Base-by-base conservation (phyloP, 2,797 vertebrate species). In the Leuciscus waleckii region DNA sequence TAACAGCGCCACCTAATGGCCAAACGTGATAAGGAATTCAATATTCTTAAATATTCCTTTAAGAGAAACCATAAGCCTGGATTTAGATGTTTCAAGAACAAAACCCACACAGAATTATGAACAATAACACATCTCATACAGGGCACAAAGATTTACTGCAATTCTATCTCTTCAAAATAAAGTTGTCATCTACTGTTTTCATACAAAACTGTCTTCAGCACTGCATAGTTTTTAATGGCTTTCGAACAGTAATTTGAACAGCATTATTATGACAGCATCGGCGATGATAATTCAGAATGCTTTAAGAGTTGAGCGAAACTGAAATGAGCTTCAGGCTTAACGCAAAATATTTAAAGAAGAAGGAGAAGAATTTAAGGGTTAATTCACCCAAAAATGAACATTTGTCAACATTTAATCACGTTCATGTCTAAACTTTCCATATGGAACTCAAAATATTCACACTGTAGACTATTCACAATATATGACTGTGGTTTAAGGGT, bases 221-320 rank as follows among this genome's bases (percentile, higher is more conserved):
- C 74, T 89, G 86, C 86, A 90, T 87, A 90, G 86, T 71, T 86
- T 70, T 84, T 3, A 76, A 84, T 84, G 84, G 73, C 81, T 83
- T 80, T 85, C 10, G 67, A 35, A 79, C 51, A 83, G 51, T 71
- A 49, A 46, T 51, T 71, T 63, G 3, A 51, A 54, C 65, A 58
- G 21, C 51, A 46, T 73, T 61, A 46, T 80, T 29, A 46, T 46
- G 23, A 70, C 46, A 54, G 73, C 17, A 4, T 54, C 7, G n/a
- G 21, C 1, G 35, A 54, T 7, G 77, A 46, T 21, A 1, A 80
- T 69, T 51, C 19, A 23, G 46, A 58, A n/a, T 56, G 19, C 21
- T 49, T 39, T 26, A 63, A 63, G 61, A 61, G 14, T 9, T 26
- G 23, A 9, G 2, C 23, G 39, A 21, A 65, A 29, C 9, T 29